Percentiles rank a stretch among this genome's conserved stretches.
Evolutionary conservation across 1,140 invertebrate species (phyloP).

Genomic region (Leguminivora glycinivorella): DNA sequence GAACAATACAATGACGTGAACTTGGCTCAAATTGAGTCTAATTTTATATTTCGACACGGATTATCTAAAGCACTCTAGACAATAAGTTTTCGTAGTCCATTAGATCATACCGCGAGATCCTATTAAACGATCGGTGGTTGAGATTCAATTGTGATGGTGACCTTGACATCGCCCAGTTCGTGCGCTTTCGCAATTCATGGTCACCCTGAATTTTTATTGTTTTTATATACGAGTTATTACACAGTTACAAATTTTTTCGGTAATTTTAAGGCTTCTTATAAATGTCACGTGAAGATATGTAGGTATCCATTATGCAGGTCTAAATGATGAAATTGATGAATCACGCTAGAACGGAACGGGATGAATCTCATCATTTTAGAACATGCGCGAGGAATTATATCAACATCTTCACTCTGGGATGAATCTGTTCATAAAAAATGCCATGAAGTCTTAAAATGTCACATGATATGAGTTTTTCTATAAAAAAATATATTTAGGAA

Average conservation of each 20-base stretch:
- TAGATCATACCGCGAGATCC: constrained; percentile 25
- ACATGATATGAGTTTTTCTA: too few relatives aligned
- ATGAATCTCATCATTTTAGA: too few relatives aligned
- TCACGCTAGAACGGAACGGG: too few relatives aligned
- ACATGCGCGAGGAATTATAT: too few relatives aligned
- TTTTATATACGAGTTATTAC: constrained; percentile 32
- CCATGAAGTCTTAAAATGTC: too few relatives aligned
- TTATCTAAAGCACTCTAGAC: constrained; percentile 18
- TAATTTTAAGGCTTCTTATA: neutral
- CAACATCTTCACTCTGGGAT: too few relatives aligned
- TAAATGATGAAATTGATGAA: too few relatives aligned
- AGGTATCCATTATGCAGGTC: too few relatives aligned
- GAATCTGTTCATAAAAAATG: too few relatives aligned
- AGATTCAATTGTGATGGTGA: constrained; percentile 33
- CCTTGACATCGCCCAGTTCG: constrained; percentile 44
- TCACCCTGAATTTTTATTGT: constrained; percentile 41
- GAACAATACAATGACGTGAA: neutral
- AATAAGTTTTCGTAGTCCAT: constrained; percentile 25
- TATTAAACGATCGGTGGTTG: constrained; percentile 37
- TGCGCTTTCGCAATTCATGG: constrained; percentile 43
- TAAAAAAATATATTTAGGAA: too few relatives aligned
- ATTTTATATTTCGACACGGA: constrained; percentile 16
- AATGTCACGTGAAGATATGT: too few relatives aligned
- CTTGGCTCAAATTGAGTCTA: neutral
- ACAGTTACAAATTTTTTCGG: neutral